Evolutionary conservation across 2,888 invertebrate genomes (phyloP).

Genomic region (Arrhopalites spinosus): DNA sequence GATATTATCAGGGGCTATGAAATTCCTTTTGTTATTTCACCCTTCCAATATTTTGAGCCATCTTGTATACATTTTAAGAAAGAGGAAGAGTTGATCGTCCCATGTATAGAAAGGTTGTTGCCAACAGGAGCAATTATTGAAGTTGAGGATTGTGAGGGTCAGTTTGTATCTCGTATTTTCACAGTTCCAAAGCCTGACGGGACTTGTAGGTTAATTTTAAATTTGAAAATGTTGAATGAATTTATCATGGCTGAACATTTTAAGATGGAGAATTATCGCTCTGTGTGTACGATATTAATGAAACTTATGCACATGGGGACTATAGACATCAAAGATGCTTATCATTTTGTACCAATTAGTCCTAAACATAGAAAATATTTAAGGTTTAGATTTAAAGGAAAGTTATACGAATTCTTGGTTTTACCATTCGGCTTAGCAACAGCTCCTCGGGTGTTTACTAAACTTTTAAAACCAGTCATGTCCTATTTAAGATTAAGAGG

Average conservation of each 20-base stretch:
- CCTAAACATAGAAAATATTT: conserved; percentile 2
- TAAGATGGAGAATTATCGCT: neutral
- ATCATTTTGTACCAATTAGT: neutral
- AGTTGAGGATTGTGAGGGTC: neutral
- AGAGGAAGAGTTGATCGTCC: neutral
- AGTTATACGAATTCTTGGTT: neutral
- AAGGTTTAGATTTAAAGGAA: neutral
- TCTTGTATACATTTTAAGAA: neutral
- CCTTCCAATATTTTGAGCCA: neutral
- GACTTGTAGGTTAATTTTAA: neutral
- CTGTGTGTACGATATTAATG: neutral
- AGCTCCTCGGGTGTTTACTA: neutral
- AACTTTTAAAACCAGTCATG: conserved; percentile 4
- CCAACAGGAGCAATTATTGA: neutral
- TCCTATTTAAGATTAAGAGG: neutral
- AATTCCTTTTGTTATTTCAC: neutral
- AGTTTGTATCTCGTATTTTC: neutral
- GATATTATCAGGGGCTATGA: neutral
- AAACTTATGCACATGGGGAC: neutral
- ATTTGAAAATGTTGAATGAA: neutral
- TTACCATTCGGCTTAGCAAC: neutral
- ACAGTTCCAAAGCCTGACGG: conserved; percentile 2
- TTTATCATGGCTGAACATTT: neutral
- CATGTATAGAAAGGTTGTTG: neutral
- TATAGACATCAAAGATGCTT: neutral